Base-by-base conservation (phyloP, 2,113 vertebrate species). In the Coreoperca whiteheadi region DNA sequence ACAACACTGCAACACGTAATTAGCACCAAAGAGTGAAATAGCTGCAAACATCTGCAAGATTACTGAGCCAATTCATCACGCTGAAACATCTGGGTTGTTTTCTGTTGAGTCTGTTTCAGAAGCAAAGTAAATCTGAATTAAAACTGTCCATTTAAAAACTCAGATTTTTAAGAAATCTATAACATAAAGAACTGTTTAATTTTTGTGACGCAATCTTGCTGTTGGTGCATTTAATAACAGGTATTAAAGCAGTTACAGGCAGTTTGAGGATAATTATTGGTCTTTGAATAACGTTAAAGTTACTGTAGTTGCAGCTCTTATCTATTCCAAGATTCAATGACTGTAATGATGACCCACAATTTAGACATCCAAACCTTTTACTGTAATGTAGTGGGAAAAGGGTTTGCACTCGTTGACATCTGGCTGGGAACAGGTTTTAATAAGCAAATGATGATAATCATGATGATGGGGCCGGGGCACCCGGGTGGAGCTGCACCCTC, bases 1-100 rank as follows among this genome's bases (percentile, higher is more conserved):
- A 78, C 43, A n/a, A 25, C 30, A 67, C 37, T 1, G 37, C 18
- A 43, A 70, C 77, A 77, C 73, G 4, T 79, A 59, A 85, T 82
- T 75, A 79, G 50, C 73, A 18, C 8, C 1, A 34, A 5, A 9
- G 14, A 41, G 50, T 8, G 16, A 60, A 61, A 25, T 25, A 37
- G 71, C 64, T 46, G 43, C 46, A 54, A 51, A 88, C 61, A 77
- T 77, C 74, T 78, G 78, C 50, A 41, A 0, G 8, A 20, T 9
- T 4, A 43, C 61, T 18, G 56, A 66, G 61, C 23, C 56, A 18
- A 10, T 48, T 72, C 54, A 51, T 81, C 8, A 76, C 25, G 1
- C 2, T 59, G 53, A 79, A n/a, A 80, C 72, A 81, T 68, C 76
- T 74, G 76, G 59, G 7, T 1, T 15, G 25, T 46, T 79, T 56